phyloP scores from a whole-genome alignment of 2,113 vertebrate species.

The Platycercus adscitus region DNA sequence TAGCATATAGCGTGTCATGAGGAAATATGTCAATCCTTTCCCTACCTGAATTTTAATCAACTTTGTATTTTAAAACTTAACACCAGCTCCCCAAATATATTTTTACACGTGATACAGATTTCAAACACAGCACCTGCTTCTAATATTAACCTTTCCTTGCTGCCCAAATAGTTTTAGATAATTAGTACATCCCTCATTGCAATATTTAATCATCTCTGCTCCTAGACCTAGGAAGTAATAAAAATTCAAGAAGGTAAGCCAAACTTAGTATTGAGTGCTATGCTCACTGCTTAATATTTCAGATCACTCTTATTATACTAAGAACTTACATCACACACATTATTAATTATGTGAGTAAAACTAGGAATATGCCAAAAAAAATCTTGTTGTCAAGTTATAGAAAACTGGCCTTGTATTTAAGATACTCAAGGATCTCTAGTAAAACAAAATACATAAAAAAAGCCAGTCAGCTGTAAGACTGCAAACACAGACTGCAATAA shows the following conservation, averaged over 20 bases:
- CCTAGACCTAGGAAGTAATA: neutral
- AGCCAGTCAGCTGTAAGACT: neutral
- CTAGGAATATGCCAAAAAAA: neutral
- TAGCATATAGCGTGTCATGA: neutral
- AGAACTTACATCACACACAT: neutral
- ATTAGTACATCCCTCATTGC: neutral
- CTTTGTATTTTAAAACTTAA: neutral
- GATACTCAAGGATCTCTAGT: neutral
- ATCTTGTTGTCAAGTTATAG: neutral
- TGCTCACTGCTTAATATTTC: neutral
- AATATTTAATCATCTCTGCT: neutral
- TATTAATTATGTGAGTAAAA: neutral
- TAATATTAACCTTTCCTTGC: neutral
- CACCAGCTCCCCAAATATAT: neutral
- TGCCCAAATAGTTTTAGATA: neutral
- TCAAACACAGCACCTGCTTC: neutral
- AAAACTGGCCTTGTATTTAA: neutral
- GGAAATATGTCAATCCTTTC: neutral
- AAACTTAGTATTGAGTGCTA: neutral
- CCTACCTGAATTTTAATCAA: neutral
- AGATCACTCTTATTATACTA: neutral
- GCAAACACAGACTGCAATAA: neutral
- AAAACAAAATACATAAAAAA: neutral
- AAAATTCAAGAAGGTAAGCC: neutral
- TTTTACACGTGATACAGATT: neutral